These are phyloP conservation scores for Paracentrotus lividus DNA, from an alignment of 53 echinoderm and acorn worm genomes.

Conservation along the genomic window DNA sequence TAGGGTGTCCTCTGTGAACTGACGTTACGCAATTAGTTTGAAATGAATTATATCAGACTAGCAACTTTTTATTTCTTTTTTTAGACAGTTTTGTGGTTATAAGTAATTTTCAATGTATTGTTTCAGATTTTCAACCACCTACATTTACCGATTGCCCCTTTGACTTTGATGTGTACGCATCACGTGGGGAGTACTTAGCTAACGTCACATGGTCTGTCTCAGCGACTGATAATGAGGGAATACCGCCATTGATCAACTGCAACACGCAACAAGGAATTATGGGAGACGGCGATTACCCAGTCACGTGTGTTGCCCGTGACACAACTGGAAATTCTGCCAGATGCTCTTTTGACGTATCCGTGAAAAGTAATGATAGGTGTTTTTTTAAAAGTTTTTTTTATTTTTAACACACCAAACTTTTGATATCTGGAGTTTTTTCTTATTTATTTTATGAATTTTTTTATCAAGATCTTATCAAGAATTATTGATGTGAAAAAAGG, in stretches of 20 bases:
- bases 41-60: too few species aligned
- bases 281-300: constrained; percentile 67
- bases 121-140: constrained; percentile 82
- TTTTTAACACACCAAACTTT: too few species aligned
- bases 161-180: constrained; percentile 69
- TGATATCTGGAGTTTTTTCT: too few species aligned
- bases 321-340: constrained; percentile 66
- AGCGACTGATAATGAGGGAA: constrained; percentile 79
- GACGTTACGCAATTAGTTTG: too few species aligned
- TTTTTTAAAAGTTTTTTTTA: too few species aligned
- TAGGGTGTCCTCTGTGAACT: too few species aligned
- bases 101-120: too few species aligned
- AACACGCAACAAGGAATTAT: constrained; percentile 27
- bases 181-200: constrained; percentile 52
- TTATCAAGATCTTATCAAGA: too few species aligned
- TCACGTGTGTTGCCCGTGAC: constrained; percentile 73
- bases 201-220: constrained; percentile 79
- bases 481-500: too few species aligned
- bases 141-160: constrained; percentile 76
- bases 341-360: constrained; percentile 67
- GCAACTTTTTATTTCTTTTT: too few species aligned
- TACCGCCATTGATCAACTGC: constrained; percentile 59
- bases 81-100: too few species aligned
- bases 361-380: constrained; percentile 65
- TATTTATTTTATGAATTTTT: too few species aligned